Base-by-base conservation (phyloP, 2,888 invertebrate species). In the Poecilobothrus nobilitatus region DNA sequence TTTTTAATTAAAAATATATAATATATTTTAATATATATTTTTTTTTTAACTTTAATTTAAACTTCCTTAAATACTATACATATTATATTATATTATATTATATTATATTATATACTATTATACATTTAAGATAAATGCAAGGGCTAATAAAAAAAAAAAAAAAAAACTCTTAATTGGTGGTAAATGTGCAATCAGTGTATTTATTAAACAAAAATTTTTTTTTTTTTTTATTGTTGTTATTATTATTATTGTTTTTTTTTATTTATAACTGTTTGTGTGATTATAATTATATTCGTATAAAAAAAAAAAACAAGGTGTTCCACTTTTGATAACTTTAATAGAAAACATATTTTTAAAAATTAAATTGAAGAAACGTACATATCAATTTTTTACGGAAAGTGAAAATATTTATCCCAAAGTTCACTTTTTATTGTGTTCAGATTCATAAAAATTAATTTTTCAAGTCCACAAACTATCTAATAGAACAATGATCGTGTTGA, bases 21-120 rank as follows among this genome's bases (percentile, higher is more conserved):
- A n/a, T n/a, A n/a, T n/a, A n/a, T n/a, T n/a, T n/a, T n/a, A n/a
- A n/a, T n/a, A n/a, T n/a, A n/a, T 75, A 79, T 74, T 73, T 76
- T 76, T 77, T n/a, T 77, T 76, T 63, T 64, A 65, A 15, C 66
- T 70, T 67, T 63, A 63, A 65, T 37, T 64, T 21, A 61, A 67
- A 61, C 27, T 63, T 9, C 27, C 27, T 27, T 27, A 27, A 27
- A 27, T 27, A 63, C 7, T 62, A n/a, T n/a, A 62, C n/a, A 20
- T 20, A 18, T 9, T 62, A 62, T 62, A 62, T n/a, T 62, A 62
- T 62, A 37, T 37, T 20, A 20, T 65, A 33, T 65, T 22, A 34
- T 18, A 18, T 9, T 62, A 62, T 62, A 62, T n/a, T 62, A 62
- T 62, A 37, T 37, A 34, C 5, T 65, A 33, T 65, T 22, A 34